Base-by-base conservation (phyloP, 2,797 vertebrate genomes). In the Anguilla pacifica region DNA sequence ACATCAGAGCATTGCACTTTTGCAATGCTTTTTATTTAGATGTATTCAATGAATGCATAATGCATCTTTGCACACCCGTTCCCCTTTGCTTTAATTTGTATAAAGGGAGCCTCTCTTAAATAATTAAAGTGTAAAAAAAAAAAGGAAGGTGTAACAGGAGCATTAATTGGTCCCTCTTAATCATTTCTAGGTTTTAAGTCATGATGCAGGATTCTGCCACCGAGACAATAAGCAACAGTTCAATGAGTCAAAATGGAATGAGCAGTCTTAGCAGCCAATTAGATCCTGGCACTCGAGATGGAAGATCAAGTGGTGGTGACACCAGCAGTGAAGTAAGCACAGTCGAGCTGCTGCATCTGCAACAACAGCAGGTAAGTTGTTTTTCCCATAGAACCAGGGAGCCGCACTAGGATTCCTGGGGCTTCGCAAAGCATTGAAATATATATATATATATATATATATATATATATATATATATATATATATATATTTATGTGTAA, bases 161-260 rank as follows among this genome's bases (percentile, higher is more conserved):
- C 97, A 97, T 97, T 99, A 99, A 99, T 98, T 96, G 98, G 98
- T 98, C 98, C 97, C 98, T 99, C 97, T 98, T 99, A 98, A 99
- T 99, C 98, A 98, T 98, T 98, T 98, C 97, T 98, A 98, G 98
- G 97, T 99, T 99, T 98, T 98, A 98, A 99, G 97, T 97, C 97
- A 97, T 99, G 98, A 99, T 99, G 98, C 98, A 99, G 98, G 98
- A 99, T 97, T 98, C 98, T 97, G 97, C 98, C 97, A 98, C 97
- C 97, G 98, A 99, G 98, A 99, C 98, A 98, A 99, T 99, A 99
- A 99, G 97, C 98, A 99, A 99, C 98, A 99, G 98, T 99, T 99
- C 98, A 99, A 98, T 99, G 98, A 99, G 97, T 99, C 98, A 99
- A 98, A 99, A 99, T 99, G 98, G 98, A 99, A 98, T 99, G 98